These are phyloP conservation scores for Netelia virgata DNA, from an alignment of 2,888 invertebrate species.

Conservation along the genomic window DNA sequence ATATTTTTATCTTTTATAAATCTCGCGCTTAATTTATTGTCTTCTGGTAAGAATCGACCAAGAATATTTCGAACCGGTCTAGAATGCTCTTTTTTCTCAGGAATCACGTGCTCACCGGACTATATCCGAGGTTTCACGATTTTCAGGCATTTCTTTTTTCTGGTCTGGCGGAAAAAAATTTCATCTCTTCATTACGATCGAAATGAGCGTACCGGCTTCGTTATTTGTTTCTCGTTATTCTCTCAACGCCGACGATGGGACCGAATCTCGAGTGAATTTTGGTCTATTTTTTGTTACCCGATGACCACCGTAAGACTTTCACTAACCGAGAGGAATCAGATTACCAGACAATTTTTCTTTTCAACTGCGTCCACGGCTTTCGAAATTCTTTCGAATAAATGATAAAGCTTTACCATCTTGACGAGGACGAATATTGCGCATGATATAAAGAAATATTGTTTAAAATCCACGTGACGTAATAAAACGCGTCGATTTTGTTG, in stretches of 20 bases:
- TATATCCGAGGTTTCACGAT: not conserved
- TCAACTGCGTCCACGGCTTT: too few relatives aligned
- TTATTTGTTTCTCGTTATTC: not conserved
- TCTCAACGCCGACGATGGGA: not conserved
- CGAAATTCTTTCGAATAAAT: too few relatives aligned
- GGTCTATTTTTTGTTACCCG: slow-evolving; percentile 3
- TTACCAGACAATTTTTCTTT: not conserved
- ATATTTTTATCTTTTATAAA: not conserved
- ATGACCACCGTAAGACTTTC: not conserved
- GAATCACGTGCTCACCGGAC: not conserved
- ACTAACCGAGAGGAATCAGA: not conserved
- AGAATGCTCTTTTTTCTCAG: not conserved
- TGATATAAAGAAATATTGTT: not conserved
- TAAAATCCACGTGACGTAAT: not conserved
- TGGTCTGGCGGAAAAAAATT: not conserved
- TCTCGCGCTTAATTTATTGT: not conserved
- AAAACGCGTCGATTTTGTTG: not conserved
- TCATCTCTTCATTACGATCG: not conserved
- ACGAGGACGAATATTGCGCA: too few relatives aligned
- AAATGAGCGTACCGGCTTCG: not conserved
- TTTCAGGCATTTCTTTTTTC: not conserved
- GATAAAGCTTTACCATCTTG: too few relatives aligned
- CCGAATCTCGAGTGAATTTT: not conserved
- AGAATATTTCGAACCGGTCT: not conserved
- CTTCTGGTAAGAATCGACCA: not conserved